A percentile compares a stretch with the other conserved stretches of the same genome.
Conservation (phyloP, 1,140 invertebrate genomes). For the Bathynomus jamesi region DNA sequence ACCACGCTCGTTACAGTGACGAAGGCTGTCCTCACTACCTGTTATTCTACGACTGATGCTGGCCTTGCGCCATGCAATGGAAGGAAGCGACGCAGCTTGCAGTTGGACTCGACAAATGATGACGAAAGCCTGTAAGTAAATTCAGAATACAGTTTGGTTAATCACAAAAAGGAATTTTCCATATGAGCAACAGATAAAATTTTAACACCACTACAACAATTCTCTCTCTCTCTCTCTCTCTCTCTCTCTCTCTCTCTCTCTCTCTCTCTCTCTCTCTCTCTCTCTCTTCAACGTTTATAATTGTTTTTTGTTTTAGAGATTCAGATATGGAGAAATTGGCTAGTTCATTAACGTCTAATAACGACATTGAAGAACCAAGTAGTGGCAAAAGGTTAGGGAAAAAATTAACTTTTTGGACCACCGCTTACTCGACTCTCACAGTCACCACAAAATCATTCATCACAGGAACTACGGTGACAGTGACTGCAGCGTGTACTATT, state of each 20-base stretch:
- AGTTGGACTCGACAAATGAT: background rate
- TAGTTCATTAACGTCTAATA: background rate
- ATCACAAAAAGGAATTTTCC: no score
- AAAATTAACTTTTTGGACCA: slow-evolving; percentile 15
- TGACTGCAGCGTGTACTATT: slow-evolving; percentile 10
- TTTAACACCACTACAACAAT: background rate
- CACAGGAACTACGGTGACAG: slow-evolving; percentile 9
- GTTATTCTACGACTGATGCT: background rate
- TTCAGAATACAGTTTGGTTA: no score
- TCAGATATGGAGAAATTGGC: background rate
- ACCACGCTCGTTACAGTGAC: background rate
- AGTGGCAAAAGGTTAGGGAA: background rate
- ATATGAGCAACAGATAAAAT: background rate
- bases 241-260: background rate
- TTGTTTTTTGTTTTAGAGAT: background rate
- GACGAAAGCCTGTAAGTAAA: background rate
- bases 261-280: background rate
- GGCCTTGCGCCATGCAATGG: background rate
- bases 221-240: background rate
- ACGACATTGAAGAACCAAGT: background rate
- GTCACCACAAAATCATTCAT: slow-evolving; percentile 13
- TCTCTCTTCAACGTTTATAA: background rate
- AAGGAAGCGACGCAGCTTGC: background rate
- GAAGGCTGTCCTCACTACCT: background rate
- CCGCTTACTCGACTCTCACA: slow-evolving; percentile 9